These are phyloP conservation scores for Pseudanteris insignis DNA, from an alignment of 2,888 invertebrate genomes.

Conservation along the genomic window DNA sequence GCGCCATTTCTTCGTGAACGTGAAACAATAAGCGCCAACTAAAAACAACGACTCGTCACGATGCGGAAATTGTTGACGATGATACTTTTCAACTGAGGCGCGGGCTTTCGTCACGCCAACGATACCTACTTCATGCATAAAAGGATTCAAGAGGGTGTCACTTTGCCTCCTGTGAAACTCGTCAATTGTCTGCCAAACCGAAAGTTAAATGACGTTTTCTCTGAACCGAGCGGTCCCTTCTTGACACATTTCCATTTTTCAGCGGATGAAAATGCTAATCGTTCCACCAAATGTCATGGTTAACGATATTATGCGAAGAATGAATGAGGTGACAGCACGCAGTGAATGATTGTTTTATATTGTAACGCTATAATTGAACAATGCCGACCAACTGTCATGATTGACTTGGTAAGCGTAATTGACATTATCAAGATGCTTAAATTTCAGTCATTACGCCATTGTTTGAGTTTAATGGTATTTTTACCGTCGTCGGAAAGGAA, in stretches of 20 bases:
- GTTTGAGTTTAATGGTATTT: no score
- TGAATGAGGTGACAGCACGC: background rate
- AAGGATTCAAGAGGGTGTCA: conserved; percentile 32
- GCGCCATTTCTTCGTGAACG: conserved; percentile 12
- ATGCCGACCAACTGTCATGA: no score
- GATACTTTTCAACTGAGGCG: conserved; percentile 20
- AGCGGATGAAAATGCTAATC: conserved; percentile 11
- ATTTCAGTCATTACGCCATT: no score
- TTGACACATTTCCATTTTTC: conserved; percentile 10
- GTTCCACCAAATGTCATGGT: conserved; percentile 8
- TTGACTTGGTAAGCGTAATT: no score
- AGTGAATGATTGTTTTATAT: no score
- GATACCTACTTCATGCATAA: conserved; percentile 26
- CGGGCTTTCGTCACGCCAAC: conserved; percentile 34
- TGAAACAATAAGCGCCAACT: conserved; percentile 21
- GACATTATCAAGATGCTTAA: no score
- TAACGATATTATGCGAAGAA: background rate
- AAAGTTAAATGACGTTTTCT: conserved; percentile 7
- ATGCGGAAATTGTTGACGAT: conserved; percentile 33
- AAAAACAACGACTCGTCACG: conserved; percentile 21
- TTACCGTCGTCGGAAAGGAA: no score
- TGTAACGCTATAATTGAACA: no score
- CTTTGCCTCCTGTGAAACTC: conserved; percentile 9
- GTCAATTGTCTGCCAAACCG: conserved; percentile 9
- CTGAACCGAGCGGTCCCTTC: conserved; percentile 1